Conservation (phyloP, 2,797 vertebrate species). For the Halcyon smyrnensis region DNA sequence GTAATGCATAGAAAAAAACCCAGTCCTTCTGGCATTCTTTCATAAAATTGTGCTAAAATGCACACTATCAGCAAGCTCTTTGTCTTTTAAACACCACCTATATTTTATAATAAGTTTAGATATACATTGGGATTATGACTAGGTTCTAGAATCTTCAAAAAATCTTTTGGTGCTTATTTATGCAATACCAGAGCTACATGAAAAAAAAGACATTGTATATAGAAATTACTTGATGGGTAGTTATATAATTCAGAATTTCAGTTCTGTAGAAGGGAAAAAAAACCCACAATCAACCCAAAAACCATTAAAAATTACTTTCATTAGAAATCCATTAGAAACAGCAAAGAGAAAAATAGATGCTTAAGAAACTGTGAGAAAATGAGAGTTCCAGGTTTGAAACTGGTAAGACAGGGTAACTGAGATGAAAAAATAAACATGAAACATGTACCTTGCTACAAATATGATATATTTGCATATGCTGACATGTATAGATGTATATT, state of each 20-base stretch:
- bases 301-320: background rate
- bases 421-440: background rate
- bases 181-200: fast-evolving
- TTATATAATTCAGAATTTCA: background rate
- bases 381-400: background rate
- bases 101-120: background rate
- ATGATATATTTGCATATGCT: background rate
- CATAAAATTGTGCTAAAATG: background rate
- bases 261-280: background rate
- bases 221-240: background rate
- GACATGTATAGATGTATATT: background rate
- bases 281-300: too few relatives aligned
- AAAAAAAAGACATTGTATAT: background rate
- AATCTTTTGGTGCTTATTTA: background rate
- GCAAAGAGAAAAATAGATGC: background rate
- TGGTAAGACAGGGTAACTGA: background rate
- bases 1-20: background rate
- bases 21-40: background rate
- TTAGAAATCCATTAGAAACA: background rate
- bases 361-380: background rate
- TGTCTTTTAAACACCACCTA: background rate
- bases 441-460: background rate
- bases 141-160: background rate
- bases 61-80: background rate
- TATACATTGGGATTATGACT: background rate